phyloP scores from a whole-genome alignment of 2,113 vertebrate genomes.

The Indicator maculatus region DNA sequence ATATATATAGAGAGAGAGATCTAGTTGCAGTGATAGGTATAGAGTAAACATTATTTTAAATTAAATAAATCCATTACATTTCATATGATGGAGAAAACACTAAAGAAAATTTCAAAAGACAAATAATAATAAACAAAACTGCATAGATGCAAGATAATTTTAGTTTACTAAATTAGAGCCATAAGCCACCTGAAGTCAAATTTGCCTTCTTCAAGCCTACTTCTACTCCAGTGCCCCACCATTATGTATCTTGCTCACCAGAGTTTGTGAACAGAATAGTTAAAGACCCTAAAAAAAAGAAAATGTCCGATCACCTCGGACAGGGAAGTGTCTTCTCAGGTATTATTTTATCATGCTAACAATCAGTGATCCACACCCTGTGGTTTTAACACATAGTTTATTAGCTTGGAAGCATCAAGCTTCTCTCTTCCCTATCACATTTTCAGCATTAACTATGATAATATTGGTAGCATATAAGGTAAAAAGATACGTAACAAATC shows the following conservation, averaged over 20 bases:
- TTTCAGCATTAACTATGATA: background rate
- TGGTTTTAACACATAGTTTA: background rate
- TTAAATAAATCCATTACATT: background rate
- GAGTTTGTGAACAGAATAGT: background rate
- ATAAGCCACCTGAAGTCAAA: background rate
- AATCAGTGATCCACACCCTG: background rate
- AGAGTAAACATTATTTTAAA: background rate
- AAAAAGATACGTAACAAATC: background rate
- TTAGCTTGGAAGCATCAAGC: background rate
- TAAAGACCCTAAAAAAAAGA: background rate
- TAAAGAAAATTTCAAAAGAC: background rate
- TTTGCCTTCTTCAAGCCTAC: background rate
- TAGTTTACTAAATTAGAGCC: background rate
- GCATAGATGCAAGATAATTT: background rate
- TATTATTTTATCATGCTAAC: background rate
- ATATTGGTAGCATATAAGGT: background rate
- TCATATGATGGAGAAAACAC: background rate
- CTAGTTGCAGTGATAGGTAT: background rate
- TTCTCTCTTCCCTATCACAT: background rate
- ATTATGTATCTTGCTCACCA: rapidly evolving
- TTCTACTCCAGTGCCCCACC: background rate
- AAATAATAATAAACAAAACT: background rate
- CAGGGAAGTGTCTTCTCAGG: background rate
- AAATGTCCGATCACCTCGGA: background rate
- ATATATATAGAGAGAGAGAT: background rate